Evolutionary conservation across 2,888 invertebrate species (phyloP), one percentile per base, ranked within the genome.

Genomic region (Melieria picta): DNA sequence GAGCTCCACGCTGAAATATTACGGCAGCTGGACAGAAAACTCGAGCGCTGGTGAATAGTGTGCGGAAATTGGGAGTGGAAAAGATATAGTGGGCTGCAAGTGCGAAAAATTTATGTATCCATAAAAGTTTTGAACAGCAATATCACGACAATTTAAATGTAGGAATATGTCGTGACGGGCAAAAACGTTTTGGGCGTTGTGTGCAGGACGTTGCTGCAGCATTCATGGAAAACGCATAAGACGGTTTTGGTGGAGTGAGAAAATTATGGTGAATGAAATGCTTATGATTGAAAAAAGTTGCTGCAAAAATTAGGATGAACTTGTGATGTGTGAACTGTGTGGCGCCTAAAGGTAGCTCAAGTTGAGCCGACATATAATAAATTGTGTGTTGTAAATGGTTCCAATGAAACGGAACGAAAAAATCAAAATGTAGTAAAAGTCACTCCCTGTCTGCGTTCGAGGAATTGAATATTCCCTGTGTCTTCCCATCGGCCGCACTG

Each of bases 81-180:
- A 50, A 52, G 43, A 1, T 10, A 7, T 16, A 9, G n/a, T 42
- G n/a, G n/a, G n/a, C 50, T 67, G 50, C 43, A 52, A 52, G 52
- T 45, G 79, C 76, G 79, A 78, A 81, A 79, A 30, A 30, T 30
- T 75, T 81, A 77, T 77, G 73, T 77, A 74, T 75, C 69, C 58
- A 69, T 75, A 75, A 74, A 57, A 74, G 69, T 65, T 74, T 68
- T 60, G 46, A 55, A 52, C 11, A 11, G 10, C 52, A 52, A 52
- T 30, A 30, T 30, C 30, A 30, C 45, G 50, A 60, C 58, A 52
- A 58, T 16, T 43, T 42, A 4, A 16, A 55, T 66, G 10, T 16
- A 16, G n/a, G 10, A 10, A 50, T 11, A 45, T 50, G 5, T 43
- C 48, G 7, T 50, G 9, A 50, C 48, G n/a, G 42, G 9, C 11